phyloP scores from a whole-genome alignment of 2,797 vertebrate genomes.

The Miichthys miiuy region DNA sequence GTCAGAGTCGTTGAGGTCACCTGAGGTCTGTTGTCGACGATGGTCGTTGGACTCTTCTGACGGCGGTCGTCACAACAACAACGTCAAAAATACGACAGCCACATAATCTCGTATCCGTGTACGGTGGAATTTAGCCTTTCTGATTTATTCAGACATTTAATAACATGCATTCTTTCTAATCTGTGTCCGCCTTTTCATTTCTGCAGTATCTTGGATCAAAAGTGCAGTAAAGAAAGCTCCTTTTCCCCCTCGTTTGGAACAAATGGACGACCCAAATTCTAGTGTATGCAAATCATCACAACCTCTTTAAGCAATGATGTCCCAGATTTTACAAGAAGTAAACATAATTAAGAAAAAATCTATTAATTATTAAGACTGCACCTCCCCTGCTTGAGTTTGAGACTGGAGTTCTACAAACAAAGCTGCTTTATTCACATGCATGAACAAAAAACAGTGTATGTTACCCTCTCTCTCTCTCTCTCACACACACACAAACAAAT shows the following conservation, averaged over 20 bases:
- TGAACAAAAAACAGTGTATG: slow-evolving; percentile 8
- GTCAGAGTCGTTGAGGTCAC: no score
- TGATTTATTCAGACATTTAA: not conserved
- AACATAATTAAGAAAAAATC: slow-evolving; percentile 55
- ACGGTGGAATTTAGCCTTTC: not conserved
- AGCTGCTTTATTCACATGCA: slow-evolving; percentile 30
- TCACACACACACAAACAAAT: not conserved
- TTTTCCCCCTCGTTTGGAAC: slow-evolving; percentile 1
- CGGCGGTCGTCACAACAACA: no score
- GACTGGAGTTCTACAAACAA: slow-evolving; percentile 31
- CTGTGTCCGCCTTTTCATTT: not conserved
- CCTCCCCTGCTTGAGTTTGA: slow-evolving; percentile 12
- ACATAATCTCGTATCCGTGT: no score
- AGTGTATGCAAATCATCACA: slow-evolving; percentile 37
- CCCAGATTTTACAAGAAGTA: slow-evolving; percentile 56
- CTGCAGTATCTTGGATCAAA: not conserved
- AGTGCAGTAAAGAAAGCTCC: not conserved
- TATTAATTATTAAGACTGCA: slow-evolving; percentile 59
- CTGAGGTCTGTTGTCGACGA: no score
- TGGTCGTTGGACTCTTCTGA: no score
- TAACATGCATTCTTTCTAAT: not conserved
- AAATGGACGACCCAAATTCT: slow-evolving; percentile 33
- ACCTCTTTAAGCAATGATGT: slow-evolving; percentile 42
- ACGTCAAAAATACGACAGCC: no score
- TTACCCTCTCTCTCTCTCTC: not conserved